Conservation (phyloP, 30 jellyfish, hydroid and myxozoan genomes). For the Cassiopea andromeda region DNA sequence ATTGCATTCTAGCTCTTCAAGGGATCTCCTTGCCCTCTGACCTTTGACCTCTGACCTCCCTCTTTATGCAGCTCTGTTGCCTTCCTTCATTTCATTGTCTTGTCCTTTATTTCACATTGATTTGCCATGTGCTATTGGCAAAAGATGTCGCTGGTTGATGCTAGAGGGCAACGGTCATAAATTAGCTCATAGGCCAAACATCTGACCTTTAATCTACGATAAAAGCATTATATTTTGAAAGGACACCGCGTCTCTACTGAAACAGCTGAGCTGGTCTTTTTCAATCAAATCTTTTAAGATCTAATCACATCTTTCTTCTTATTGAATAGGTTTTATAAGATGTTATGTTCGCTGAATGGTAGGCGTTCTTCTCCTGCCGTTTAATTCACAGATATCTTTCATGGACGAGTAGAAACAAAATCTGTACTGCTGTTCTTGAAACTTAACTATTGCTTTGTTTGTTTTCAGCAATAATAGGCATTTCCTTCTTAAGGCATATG, state of each 20-base stretch:
- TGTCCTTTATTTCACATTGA: not conserved
- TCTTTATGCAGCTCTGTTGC: not conserved
- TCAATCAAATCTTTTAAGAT: slow-evolving; percentile 29
- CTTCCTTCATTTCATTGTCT: not conserved
- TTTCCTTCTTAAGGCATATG: not conserved
- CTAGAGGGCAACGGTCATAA: slow-evolving; percentile 7
- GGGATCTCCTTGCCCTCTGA: not conserved
- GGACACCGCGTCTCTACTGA: slow-evolving; percentile 62
- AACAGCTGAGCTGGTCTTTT: slow-evolving; percentile 52
- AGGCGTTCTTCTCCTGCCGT: slow-evolving; percentile 33
- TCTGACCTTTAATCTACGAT: slow-evolving; percentile 54
- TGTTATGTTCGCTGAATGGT: not conserved
- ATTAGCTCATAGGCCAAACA: slow-evolving; percentile 64
- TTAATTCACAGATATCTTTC: slow-evolving; percentile 36
- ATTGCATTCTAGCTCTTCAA: not conserved
- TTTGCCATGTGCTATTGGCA: not conserved
- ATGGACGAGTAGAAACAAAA: slow-evolving; percentile 8
- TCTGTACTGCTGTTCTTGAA: slow-evolving; percentile 3
- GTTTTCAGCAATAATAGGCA: not conserved
- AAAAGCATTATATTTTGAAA: slow-evolving; percentile 46
- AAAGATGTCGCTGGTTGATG: not conserved
- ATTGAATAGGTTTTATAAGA: slow-evolving; percentile 7
- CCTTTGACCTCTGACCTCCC: not conserved
- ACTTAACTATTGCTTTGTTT: not conserved
- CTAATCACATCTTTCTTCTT: slow-evolving; percentile 28